Conservation (phyloP, 2,888 invertebrate species). For the Halictus quadricinctus region DNA sequence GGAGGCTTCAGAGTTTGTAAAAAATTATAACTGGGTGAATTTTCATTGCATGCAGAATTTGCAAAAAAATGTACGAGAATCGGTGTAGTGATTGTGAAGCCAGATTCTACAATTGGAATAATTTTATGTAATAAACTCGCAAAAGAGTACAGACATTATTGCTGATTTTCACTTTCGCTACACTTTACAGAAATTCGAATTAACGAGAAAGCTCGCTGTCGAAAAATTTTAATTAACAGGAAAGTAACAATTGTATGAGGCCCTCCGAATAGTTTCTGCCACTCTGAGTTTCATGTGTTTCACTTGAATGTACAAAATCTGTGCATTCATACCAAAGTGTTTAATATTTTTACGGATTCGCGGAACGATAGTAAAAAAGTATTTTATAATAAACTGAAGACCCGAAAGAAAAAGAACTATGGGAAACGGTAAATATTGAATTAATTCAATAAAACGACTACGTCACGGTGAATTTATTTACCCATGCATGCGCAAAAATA, state of each 20-base stretch:
- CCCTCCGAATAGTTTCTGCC: not conserved
- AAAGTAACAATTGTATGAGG: not conserved
- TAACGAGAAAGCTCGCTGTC: not conserved
- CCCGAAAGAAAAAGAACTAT: not conserved
- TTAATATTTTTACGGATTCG: not conserved
- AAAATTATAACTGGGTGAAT: not conserved
- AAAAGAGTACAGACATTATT: not conserved
- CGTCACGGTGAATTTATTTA: not conserved
- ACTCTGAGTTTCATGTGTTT: not conserved
- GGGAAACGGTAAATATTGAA: not conserved
- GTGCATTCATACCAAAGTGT: too few species aligned
- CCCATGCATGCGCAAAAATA: not conserved
- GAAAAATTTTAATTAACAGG: not conserved
- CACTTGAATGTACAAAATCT: not conserved
- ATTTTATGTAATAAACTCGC: not conserved
- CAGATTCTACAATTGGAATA: too few species aligned
- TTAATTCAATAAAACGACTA: not conserved
- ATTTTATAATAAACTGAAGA: not conserved
- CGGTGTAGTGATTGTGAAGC: too few species aligned
- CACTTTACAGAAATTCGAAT: not conserved
- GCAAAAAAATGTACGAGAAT: not conserved
- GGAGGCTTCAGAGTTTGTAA: too few species aligned
- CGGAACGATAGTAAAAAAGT: not conserved
- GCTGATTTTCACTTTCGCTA: not conserved
- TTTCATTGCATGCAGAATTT: not conserved